These are phyloP conservation scores for Typhlichthys subterraneus DNA, from an alignment of 2,797 vertebrate species.

Conservation along the genomic window DNA sequence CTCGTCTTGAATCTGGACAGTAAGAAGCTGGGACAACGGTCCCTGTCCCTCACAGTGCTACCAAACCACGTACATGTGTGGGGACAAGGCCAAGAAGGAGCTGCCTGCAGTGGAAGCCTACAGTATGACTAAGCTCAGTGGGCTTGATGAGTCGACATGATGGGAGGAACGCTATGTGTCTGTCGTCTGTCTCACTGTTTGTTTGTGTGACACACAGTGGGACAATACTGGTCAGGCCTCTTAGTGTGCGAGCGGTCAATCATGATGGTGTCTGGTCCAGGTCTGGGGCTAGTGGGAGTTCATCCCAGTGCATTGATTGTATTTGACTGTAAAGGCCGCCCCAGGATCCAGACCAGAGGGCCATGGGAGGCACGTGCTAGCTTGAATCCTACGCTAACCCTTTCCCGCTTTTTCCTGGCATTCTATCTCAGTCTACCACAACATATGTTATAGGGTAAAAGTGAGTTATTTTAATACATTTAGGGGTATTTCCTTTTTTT, in stretches of 20 bases:
- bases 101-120: slow-evolving; percentile 59
- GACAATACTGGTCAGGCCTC: slow-evolving; percentile 68
- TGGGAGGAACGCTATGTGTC: slow-evolving; percentile 59
- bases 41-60: slow-evolving; percentile 63
- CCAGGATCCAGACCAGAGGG: slow-evolving; percentile 70
- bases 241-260: slow-evolving; percentile 58
- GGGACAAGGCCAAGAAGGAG: slow-evolving; percentile 73
- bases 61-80: slow-evolving; percentile 77
- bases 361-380: slow-evolving; percentile 71
- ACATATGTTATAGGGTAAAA: slow-evolving; percentile 85
- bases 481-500: slow-evolving; percentile 70
- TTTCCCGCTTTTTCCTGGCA: slow-evolving; percentile 79
- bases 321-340: slow-evolving; percentile 28
- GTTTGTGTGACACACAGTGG: slow-evolving; percentile 67
- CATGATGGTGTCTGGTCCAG: slow-evolving; percentile 68
- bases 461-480: slow-evolving; percentile 82
- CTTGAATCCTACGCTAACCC: slow-evolving; percentile 67
- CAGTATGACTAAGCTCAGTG: slow-evolving; percentile 67
- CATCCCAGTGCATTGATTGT: slow-evolving; percentile 32
- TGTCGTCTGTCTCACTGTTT: slow-evolving; percentile 62
- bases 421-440: slow-evolving; percentile 67
- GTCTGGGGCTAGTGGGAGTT: slow-evolving; percentile 59
- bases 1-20: slow-evolving; percentile 55
- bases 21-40: slow-evolving; percentile 62
- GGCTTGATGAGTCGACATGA: slow-evolving; percentile 66